Percentiles rank a stretch among this genome's conserved stretches.
These are phyloP conservation scores for Drosophila setifemur DNA, from an alignment of 1,140 invertebrate species.

Conservation along the genomic window DNA sequence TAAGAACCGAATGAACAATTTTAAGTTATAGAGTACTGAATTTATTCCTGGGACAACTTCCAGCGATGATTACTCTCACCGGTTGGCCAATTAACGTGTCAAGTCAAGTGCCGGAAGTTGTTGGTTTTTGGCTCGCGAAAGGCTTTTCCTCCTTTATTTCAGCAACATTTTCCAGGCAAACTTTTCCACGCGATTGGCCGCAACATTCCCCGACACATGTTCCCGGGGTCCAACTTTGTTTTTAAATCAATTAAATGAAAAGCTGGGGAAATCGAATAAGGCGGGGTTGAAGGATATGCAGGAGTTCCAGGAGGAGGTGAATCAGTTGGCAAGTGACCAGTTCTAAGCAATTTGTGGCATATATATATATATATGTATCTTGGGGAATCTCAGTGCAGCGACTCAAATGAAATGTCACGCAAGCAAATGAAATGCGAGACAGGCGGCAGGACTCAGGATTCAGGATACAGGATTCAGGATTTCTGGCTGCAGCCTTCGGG, in stretches of 20 bases:
- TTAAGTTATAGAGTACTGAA: too few relatives aligned
- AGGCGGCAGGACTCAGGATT: constrained; percentile 14
- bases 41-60: not conserved
- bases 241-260: constrained; percentile 49
- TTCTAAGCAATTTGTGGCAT: constrained; percentile 28
- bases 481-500: not conserved
- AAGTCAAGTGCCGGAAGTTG: constrained; percentile 70
- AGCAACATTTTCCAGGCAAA: constrained; percentile 11
- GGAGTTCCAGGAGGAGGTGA: not conserved
- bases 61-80: constrained; percentile 15
- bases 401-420: constrained; percentile 76
- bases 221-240: constrained; percentile 20
- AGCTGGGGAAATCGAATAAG: too few relatives aligned
- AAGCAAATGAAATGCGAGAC: constrained; percentile 71
- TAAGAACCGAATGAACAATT: too few relatives aligned
- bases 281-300: too few relatives aligned
- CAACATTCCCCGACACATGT: constrained; percentile 34
- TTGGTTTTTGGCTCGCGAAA: constrained; percentile 59
- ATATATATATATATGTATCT: too few relatives aligned
- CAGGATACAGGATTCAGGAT: not conserved
- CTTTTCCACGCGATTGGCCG: constrained; percentile 52
- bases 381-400: constrained; percentile 50
- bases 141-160: constrained; percentile 35
- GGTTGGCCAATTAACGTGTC: constrained; percentile 73
- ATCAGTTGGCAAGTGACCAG: constrained; percentile 22